Base-by-base conservation (phyloP, 2,797 vertebrate species). In the Takifugu ocellatus region DNA sequence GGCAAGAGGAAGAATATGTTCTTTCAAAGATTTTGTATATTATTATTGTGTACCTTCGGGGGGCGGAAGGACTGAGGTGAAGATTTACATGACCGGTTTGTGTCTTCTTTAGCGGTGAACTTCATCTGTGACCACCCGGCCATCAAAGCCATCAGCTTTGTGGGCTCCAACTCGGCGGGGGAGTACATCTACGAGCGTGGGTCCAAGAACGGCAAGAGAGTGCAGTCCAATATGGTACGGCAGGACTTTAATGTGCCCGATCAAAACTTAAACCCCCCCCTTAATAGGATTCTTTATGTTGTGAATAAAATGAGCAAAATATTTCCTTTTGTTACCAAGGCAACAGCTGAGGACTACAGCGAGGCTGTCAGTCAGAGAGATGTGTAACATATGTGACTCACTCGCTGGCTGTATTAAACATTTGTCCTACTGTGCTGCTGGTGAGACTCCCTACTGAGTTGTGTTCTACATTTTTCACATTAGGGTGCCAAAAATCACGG, bases 401-500 rank as follows among this genome's bases (percentile, higher is more conserved):
- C 3, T 33, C n/a, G 25, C 52, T 53, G 50, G 58, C n/a, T 63
- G 54, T 1, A 7, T 74, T 11, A 39, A 39, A 5, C 36, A 10
- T 15, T 3, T 12, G 14, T 39, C 36, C 56, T 70, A 50, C 59
- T 62, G 61, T 61, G 17, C 49, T 15, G 64, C 51, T 59, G 3
- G 5, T 66, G 46, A 51, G 45, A 67, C 55, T 56, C 25, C 16
- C 49, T 25, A 36, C 54, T 29, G 57, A 71, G 56, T 7, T 0
- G 0, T 63, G 61, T 63, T 64, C 70, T 63, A 63, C 56, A 52
- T 79, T 67, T 79, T 17, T 74, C 17, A 69, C 69, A 58, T 58
- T 77, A 99, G 97, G 97, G 97, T 66, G 96, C 96, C 52, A 99
- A 99, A 89, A 99, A 99, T 85, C 97, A 98, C 2, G 97, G 96